Conservation (phyloP, 2,113 vertebrate genomes). For the Phyllostomus discolor region DNA sequence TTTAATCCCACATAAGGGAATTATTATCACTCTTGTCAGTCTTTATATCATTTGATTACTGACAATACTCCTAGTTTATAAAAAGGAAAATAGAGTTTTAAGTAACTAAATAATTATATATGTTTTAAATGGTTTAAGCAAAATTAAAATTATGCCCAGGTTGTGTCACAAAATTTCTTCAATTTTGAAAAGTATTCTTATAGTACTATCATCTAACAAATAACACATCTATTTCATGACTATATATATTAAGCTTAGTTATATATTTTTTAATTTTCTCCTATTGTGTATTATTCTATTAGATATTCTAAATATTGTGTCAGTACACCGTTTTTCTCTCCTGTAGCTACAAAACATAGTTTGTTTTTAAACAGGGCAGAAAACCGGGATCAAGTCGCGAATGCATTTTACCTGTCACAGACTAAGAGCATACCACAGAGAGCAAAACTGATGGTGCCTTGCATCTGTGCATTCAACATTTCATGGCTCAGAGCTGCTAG, state of each 20-base stretch:
- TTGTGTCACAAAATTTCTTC: not conserved
- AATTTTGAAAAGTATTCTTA: not conserved
- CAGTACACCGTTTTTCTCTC: constrained; percentile 65
- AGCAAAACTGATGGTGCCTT: constrained; percentile 74
- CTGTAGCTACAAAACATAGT: constrained; percentile 76
- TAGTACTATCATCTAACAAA: not conserved
- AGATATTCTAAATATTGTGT: constrained; percentile 60
- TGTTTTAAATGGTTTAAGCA: not conserved
- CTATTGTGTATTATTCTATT: not conserved
- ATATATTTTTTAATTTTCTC: not conserved
- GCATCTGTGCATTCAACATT: constrained; percentile 84
- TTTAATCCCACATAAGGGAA: not conserved
- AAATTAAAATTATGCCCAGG: not conserved
- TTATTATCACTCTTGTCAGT: not conserved
- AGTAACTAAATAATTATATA: not conserved
- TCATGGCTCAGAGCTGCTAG: constrained; percentile 80
- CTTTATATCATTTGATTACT: not conserved
- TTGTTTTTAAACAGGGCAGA: constrained; percentile 77
- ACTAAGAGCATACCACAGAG: constrained; percentile 75
- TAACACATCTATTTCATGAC: not conserved
- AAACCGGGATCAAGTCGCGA: constrained; percentile 78
- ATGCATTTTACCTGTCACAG: constrained; percentile 79
- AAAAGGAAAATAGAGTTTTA: not conserved
- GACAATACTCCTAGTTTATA: not conserved
- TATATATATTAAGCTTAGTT: not conserved